These are phyloP conservation scores for Drosophila fulvimacula DNA, from an alignment of 2,888 invertebrate species.

Conservation along the genomic window DNA sequence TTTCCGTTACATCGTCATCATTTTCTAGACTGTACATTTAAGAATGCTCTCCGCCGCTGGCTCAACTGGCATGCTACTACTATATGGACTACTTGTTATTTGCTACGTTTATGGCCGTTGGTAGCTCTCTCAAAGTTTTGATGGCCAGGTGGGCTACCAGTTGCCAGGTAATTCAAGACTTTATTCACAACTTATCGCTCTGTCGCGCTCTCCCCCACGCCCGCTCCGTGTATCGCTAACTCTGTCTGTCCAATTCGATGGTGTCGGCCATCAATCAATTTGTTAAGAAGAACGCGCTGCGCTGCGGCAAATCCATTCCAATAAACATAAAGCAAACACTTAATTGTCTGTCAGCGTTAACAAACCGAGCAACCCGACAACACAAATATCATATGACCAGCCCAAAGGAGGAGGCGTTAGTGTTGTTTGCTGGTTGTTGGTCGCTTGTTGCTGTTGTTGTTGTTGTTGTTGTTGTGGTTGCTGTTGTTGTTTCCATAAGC, in stretches of 20 bases:
- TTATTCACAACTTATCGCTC: conserved; percentile 52
- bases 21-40: conserved; percentile 49
- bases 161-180: conserved; percentile 54
- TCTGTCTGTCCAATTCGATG: conserved; percentile 16
- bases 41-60: conserved; percentile 1
- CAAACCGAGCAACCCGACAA: conserved; percentile 77
- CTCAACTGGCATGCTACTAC: not conserved
- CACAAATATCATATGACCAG: conserved; percentile 78
- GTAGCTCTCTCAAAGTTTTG: conserved; percentile 60
- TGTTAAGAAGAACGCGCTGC: conserved; percentile 66
- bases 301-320: conserved; percentile 73
- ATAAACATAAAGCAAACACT: conserved; percentile 81
- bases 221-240: not conserved
- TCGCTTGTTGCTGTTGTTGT: conserved; percentile 29
- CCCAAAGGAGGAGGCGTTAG: conserved; percentile 50
- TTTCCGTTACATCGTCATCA: conserved; percentile 70
- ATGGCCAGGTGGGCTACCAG: conserved; percentile 63
- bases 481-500: conserved; percentile 55
- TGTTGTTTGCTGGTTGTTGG: conserved; percentile 41
- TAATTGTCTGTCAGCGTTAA: conserved; percentile 81
- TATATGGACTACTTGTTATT: conserved; percentile 45
- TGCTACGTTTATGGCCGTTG: conserved; percentile 65
- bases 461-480: conserved; percentile 40
- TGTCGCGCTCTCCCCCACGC: not conserved
- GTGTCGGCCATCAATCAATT: conserved; percentile 77